Base-by-base conservation (phyloP, 1,140 invertebrate species). In the Zaprionus inermis region DNA sequence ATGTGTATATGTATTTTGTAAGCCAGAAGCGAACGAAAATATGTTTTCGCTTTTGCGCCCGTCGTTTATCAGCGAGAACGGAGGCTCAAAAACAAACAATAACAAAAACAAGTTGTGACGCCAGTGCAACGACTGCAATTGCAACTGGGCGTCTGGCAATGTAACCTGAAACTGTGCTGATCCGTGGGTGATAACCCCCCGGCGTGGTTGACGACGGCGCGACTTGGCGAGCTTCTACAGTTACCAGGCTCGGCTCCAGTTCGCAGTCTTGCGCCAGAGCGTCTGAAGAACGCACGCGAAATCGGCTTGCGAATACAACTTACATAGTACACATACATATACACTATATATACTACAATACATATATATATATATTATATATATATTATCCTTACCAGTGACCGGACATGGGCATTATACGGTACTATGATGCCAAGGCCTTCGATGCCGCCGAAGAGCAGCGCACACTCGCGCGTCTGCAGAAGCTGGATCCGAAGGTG, bases 151-250 rank as follows among this genome's bases (percentile, higher is more conserved):
- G 49, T 41, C 64, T 57, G 60, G 36, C 46, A 65, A 14, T 78
- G 85, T 81, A 84, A 89, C 69, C 46, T 79, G 78, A 69, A 46
- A 56, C 76, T 46, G 24, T 54, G 41, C 52, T 44, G 67, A 72
- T 65, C 61, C 77, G 79, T 55, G 70, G 63, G 67, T 90, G 84
- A 89, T 89, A 89, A 89, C 84, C 84, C 78, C 65, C 41, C 58
- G 18, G 52, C 28, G 56, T 46, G 51, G 28, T 59, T 44, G 57
- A 12, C 54, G 11, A 32, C 22, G 56, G 56, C 44, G 88, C 79
- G 64, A 57, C 71, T 55, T 52, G 22, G 46, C 28, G 44, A 64
- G 60, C 55, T 63, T 74, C 52, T 22, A 32, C 16, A 54, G 36
- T 11, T 22, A 24, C 32, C 11, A 32, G 38, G 51, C 18, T 41